phyloP scores from a whole-genome alignment of 2,113 vertebrate genomes.

The Micromys minutus region DNA sequence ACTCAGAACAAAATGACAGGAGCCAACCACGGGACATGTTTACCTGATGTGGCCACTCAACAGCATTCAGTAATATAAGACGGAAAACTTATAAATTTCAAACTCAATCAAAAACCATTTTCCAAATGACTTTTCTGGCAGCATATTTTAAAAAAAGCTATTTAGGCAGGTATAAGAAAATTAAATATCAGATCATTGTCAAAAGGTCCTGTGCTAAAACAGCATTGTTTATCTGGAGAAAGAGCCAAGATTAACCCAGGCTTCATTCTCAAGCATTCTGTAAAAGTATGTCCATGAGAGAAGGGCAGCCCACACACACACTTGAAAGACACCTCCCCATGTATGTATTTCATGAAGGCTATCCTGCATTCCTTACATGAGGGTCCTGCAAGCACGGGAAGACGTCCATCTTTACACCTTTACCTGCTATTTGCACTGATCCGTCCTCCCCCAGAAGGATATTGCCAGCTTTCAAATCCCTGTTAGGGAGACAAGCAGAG shows the following conservation, averaged over 20 bases:
- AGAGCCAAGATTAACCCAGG: neutral
- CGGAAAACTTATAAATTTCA: slow-evolving; percentile 23
- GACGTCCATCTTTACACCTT: slow-evolving; percentile 44
- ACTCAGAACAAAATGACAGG: neutral
- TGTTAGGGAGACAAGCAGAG: slow-evolving; percentile 81
- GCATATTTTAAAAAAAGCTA: no score
- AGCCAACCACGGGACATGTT: neutral
- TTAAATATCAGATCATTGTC: neutral
- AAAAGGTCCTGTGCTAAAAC: slow-evolving; percentile 42
- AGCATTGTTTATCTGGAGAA: neutral
- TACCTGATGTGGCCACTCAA: neutral
- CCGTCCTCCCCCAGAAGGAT: slow-evolving; percentile 99
- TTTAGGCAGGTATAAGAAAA: neutral
- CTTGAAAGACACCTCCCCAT: neutral
- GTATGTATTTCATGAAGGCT: neutral
- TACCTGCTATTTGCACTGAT: slow-evolving; percentile 99
- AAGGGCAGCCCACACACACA: neutral
- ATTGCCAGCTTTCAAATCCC: slow-evolving; percentile 99
- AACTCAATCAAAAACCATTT: slow-evolving; percentile 23
- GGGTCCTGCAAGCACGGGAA: neutral
- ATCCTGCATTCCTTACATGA: neutral
- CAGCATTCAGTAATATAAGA: neutral
- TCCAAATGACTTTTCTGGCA: neutral
- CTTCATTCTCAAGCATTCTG: neutral
- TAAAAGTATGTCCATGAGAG: neutral